phyloP scores from a whole-genome alignment of 35 echinoderm and acorn worm species.

The Holothuria glaberrima region DNA sequence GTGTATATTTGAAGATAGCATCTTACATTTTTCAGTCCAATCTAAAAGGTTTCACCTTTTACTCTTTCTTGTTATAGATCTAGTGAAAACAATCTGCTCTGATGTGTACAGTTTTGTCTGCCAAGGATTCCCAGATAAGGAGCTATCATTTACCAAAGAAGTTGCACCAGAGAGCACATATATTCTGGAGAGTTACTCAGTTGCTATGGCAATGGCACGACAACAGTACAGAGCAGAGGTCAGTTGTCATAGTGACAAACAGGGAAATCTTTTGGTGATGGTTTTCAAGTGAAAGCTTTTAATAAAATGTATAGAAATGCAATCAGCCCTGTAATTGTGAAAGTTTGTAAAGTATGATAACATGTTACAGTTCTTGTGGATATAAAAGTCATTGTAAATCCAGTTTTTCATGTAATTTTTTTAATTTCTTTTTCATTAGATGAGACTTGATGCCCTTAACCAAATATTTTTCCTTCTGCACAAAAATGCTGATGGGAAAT shows the following conservation, averaged over 20 bases:
- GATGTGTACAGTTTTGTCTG: conserved; percentile 83
- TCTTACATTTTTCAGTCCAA: no score
- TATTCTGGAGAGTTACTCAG: conserved; percentile 61
- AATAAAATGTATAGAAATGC: no score
- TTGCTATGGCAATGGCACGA: conserved; percentile 77
- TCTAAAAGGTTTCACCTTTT: no score
- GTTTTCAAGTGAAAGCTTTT: not conserved
- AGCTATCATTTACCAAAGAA: conserved; percentile 75
- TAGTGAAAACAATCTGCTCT: conserved; percentile 66
- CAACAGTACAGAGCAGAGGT: conserved; percentile 95
- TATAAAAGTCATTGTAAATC: not conserved
- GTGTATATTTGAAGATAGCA: no score
- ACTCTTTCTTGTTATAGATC: conserved; percentile 35
- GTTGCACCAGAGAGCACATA: not conserved
- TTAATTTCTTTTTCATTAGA: conserved; percentile 61
- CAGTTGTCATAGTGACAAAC: not conserved
- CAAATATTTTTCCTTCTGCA: conserved; percentile 92
- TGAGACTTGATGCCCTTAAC: conserved; percentile 82
- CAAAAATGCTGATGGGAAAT: conserved; percentile 78
- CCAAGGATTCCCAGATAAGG: conserved; percentile 78
- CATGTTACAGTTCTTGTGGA: not conserved
- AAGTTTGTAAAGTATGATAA: not conserved
- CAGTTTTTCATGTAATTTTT: not conserved
- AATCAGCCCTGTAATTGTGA: not conserved
- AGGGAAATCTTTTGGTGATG: not conserved